Conservation (phyloP, 1,140 invertebrate species). For the Drosophila yakuba region DNA sequence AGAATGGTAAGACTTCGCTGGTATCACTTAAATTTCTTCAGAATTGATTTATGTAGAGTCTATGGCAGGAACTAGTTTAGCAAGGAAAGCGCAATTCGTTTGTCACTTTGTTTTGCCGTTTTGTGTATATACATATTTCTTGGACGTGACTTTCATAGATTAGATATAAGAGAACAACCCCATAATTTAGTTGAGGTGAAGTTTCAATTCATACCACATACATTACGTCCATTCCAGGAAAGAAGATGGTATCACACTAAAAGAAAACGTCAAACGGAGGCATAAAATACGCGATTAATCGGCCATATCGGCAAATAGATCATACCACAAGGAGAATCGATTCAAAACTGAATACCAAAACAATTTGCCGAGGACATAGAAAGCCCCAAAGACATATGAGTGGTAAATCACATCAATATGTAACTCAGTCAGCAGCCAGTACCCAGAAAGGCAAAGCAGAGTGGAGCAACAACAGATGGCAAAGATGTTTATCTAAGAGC, state of each 20-base stretch:
- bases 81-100: background rate
- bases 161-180: background rate
- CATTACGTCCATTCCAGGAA: conserved; percentile 15
- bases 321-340: conserved; percentile 47
- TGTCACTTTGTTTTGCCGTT: background rate
- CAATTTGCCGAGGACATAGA: conserved; percentile 61
- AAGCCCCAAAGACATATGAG: conserved; percentile 69
- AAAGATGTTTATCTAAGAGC: conserved; percentile 77
- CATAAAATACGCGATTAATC: conserved; percentile 44
- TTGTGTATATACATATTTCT: background rate
- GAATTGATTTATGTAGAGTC: conserved; percentile 37
- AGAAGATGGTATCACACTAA: conserved; percentile 17
- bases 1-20: conserved; percentile 35
- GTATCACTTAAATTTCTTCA: conserved; percentile 19
- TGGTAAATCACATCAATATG: conserved; percentile 84
- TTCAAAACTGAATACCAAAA: conserved; percentile 78
- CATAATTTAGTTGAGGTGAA: conserved; percentile 26
- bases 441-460: conserved; percentile 20
- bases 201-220: conserved; percentile 30
- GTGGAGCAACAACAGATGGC: conserved; percentile 38
- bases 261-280: conserved; percentile 33
- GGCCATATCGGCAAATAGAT: conserved; percentile 29
- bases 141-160: background rate
- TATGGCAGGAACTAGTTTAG: background rate
- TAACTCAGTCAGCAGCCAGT: conserved; percentile 56